Percentiles rank a stretch among this genome's conserved stretches.
phyloP scores from a whole-genome alignment of 1,140 invertebrate species.

The Cydia strobilella region DNA sequence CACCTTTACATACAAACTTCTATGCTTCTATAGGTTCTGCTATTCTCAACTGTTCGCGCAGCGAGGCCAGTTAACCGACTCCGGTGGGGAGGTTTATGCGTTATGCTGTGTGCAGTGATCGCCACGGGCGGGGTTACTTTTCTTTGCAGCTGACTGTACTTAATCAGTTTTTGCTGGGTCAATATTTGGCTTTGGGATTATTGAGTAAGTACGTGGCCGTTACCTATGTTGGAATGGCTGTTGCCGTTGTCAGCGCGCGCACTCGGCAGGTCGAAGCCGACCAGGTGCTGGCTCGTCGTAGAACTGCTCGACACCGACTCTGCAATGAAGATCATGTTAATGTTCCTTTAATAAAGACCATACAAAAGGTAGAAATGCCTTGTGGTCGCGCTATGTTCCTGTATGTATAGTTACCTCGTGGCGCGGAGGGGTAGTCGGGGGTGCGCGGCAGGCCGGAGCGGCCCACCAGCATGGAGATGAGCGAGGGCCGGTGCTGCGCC shows the following conservation, averaged over 20 bases:
- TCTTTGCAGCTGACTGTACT: too few species aligned
- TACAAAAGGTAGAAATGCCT: too few species aligned
- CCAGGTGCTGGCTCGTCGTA: conserved; percentile 78
- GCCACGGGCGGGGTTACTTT: too few species aligned
- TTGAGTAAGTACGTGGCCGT: conserved; percentile 17
- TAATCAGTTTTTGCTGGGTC: too few species aligned
- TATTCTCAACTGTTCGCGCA: too few species aligned
- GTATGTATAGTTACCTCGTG: conserved; percentile 56
- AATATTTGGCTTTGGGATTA: too few species aligned
- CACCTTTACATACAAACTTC: too few species aligned
- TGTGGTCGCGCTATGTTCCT: conserved; percentile 50
- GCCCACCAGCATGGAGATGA: conserved; percentile 86
- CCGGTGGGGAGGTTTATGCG: too few species aligned
- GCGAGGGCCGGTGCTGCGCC: conserved; percentile 84
- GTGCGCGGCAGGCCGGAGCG: conserved; percentile 70
- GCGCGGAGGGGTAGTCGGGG: conserved; percentile 73
- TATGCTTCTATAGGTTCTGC: too few species aligned
- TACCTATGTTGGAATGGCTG: conserved; percentile 55
- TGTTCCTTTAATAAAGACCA: too few species aligned
- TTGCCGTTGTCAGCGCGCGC: conserved; percentile 53
- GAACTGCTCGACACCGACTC: conserved; percentile 83
- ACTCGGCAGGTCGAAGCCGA: conserved; percentile 51
- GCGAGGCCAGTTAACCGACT: too few species aligned
- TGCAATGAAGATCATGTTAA: conserved; percentile 46
- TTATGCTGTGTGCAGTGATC: too few species aligned